Evolutionary conservation across 1,140 invertebrate species (phyloP).

Genomic region (Diploscapter pachys): DNA sequence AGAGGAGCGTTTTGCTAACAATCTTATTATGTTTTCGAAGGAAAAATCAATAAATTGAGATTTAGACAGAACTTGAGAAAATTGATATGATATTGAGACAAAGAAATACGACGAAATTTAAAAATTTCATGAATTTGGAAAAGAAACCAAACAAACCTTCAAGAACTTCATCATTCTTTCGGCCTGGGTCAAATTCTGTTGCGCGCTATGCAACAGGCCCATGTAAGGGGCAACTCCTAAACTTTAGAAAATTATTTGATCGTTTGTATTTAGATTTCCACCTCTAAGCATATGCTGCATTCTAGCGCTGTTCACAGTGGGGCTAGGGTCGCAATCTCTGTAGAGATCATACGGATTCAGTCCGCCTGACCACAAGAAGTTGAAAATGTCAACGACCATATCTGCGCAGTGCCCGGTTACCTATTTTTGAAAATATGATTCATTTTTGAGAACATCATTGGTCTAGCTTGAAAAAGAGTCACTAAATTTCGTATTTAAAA

Average conservation of each 20-base stretch:
- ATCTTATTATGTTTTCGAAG: too few species aligned
- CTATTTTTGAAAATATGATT: too few species aligned
- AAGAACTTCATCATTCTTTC: background rate
- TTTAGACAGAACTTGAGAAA: background rate
- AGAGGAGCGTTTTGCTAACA: conserved; percentile 6
- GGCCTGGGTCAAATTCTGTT: conserved; percentile 30
- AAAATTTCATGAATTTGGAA: background rate
- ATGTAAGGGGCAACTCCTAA: conserved; percentile 8
- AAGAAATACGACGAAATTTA: background rate
- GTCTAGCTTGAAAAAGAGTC: conserved; percentile 9
- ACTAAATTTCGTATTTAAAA: too few species aligned
- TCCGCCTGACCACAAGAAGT: conserved; percentile 57
- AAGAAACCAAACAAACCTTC: too few species aligned
- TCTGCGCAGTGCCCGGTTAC: conserved; percentile 45
- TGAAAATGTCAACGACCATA: conserved; percentile 57
- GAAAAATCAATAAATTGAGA: too few species aligned
- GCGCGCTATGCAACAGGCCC: conserved; percentile 15
- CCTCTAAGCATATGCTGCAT: conserved; percentile 41
- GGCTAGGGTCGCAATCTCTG: conserved; percentile 57
- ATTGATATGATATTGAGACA: background rate
- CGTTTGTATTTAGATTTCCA: background rate
- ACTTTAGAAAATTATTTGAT: background rate
- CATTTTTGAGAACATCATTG: too few species aligned
- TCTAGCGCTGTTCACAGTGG: conserved; percentile 44
- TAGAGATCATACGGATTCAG: conserved; percentile 57